Conservation (phyloP, 2,888 invertebrate species). For the Drosophila tripunctata region DNA sequence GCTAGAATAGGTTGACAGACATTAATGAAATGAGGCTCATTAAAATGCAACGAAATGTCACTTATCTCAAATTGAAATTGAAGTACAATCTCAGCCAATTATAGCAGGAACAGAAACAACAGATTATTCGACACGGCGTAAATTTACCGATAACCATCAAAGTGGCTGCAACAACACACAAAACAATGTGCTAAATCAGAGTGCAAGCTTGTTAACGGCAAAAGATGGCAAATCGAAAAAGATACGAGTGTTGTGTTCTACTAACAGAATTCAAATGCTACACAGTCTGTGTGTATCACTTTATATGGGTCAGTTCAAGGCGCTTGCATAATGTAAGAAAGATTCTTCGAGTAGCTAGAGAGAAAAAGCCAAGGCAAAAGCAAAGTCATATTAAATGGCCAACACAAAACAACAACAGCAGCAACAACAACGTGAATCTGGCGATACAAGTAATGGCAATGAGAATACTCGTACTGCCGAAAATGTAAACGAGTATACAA, state of each 20-base stretch:
- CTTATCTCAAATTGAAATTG: slow-evolving; percentile 78
- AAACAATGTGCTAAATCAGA: slow-evolving; percentile 61
- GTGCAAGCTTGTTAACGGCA: slow-evolving; percentile 74
- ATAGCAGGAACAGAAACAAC: slow-evolving; percentile 39
- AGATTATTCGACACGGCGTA: slow-evolving; percentile 60
- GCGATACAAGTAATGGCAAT: slow-evolving; percentile 61
- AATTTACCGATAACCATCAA: slow-evolving; percentile 65
- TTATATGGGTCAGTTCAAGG: slow-evolving; percentile 52
- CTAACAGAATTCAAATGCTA: slow-evolving; percentile 35
- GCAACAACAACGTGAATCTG: slow-evolving; percentile 16
- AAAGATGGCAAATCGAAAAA: slow-evolving; percentile 58
- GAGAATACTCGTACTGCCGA: slow-evolving; percentile 37
- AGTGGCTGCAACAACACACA: slow-evolving; percentile 46
- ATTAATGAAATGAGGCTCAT: slow-evolving; percentile 73
- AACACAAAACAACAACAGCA: slow-evolving; percentile 8
- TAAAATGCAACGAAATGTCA: slow-evolving; percentile 81
- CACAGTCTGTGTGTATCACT: slow-evolving; percentile 12
- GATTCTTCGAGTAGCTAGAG: neutral
- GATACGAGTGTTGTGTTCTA: slow-evolving; percentile 11
- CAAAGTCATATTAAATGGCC: slow-evolving; percentile 71
- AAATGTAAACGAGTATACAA: slow-evolving; percentile 21
- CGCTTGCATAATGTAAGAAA: slow-evolving; percentile 65
- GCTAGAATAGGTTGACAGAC: slow-evolving; percentile 29
- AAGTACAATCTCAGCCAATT: slow-evolving; percentile 66
- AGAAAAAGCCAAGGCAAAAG: neutral